These are phyloP conservation scores for Brachyistius frenatus DNA, from an alignment of 2,113 vertebrate species.

Conservation along the genomic window DNA sequence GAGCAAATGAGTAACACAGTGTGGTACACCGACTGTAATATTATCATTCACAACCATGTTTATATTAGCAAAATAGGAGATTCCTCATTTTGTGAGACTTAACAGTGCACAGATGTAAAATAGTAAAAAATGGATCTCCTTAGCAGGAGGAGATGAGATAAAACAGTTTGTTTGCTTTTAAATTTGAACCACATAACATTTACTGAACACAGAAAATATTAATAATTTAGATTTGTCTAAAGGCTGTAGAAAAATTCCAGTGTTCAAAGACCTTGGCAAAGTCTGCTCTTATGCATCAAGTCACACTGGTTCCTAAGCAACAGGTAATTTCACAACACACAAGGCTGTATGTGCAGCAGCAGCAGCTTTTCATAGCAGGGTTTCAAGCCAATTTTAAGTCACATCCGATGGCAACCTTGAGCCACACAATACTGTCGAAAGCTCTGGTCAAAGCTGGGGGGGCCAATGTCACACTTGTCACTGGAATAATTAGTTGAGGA, in stretches of 20 bases:
- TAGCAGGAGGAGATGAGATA: not conserved
- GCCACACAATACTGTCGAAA: constrained; percentile 61
- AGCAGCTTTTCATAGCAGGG: constrained; percentile 76
- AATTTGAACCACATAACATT: not conserved
- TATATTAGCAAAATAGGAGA: not conserved
- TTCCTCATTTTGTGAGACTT: not conserved
- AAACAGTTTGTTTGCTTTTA: not conserved
- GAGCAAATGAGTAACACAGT: constrained; percentile 32
- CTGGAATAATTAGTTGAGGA: constrained; percentile 73
- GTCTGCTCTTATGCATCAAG: constrained; percentile 56
- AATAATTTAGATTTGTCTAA: constrained; percentile 13
- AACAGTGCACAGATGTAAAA: not conserved
- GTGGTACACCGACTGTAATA: not conserved
- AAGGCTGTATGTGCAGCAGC: constrained; percentile 61
- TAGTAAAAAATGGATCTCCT: not conserved
- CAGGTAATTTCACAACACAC: constrained; percentile 81
- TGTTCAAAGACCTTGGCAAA: constrained; percentile 73
- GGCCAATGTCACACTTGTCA: constrained; percentile 56
- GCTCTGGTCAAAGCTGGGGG: constrained; percentile 48
- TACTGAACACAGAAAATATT: not conserved
- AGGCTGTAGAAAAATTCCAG: constrained; percentile 37
- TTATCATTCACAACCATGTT: constrained; percentile 23
- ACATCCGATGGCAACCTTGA: constrained; percentile 78
- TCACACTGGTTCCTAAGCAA: constrained; percentile 85
- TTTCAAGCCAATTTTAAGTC: constrained; percentile 70